phyloP scores from a whole-genome alignment of 2,888 invertebrate species.

The Drosophila pseudotalamancana region DNA sequence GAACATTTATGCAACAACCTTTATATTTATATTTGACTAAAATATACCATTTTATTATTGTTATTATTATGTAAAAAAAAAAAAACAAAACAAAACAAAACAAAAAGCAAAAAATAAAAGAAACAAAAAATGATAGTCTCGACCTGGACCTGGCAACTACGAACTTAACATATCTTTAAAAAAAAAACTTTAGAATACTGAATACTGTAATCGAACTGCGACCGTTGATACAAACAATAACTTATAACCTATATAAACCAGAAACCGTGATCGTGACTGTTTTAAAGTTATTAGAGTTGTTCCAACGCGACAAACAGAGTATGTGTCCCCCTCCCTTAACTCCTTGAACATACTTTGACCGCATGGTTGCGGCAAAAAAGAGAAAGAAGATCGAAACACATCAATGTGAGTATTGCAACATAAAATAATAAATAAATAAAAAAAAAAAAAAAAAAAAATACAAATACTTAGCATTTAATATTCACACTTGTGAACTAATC shows the following conservation, averaged over 20 bases:
- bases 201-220: conserved; percentile 21
- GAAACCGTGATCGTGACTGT: conserved; percentile 45
- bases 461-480: conserved; percentile 46
- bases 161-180: conserved; percentile 31
- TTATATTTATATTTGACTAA: conserved; percentile 80
- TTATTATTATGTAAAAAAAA: conserved; percentile 75
- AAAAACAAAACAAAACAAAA: conserved; percentile 48
- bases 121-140: conserved; percentile 50
- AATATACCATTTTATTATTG: conserved; percentile 83
- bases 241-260: conserved; percentile 12
- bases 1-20: conserved; percentile 46
- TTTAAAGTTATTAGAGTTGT: conserved; percentile 67
- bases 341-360: conserved; percentile 65
- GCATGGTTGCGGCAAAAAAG: conserved; percentile 70
- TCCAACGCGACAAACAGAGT: conserved; percentile 57
- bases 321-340: conserved; percentile 62
- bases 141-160: conserved; percentile 35
- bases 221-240: conserved; percentile 20
- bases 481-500: conserved; percentile 24
- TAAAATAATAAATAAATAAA: conserved; percentile 39
- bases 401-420: conserved; percentile 77
- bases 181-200: conserved; percentile 11
- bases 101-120: conserved; percentile 31
- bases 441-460: neutral
- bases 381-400: conserved; percentile 63